phyloP scores from a whole-genome alignment of 2,797 vertebrate species.

The Bucorvus abyssinicus region DNA sequence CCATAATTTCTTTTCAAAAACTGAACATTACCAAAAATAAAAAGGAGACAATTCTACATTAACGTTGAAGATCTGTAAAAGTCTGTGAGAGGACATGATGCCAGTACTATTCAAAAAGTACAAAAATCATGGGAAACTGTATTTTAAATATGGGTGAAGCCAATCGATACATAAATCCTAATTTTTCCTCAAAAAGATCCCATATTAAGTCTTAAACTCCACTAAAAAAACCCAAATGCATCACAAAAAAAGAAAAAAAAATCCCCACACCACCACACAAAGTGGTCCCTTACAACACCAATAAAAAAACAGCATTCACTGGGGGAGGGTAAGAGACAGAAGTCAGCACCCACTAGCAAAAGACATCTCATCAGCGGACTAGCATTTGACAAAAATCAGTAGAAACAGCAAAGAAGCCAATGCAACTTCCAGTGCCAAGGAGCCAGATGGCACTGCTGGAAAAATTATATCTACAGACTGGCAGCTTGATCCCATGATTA shows the following conservation, averaged over 20 bases:
- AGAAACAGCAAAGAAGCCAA: constrained; percentile 73
- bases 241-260: background rate
- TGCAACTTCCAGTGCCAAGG: constrained; percentile 76
- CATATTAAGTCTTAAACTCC: background rate
- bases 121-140: background rate
- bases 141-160: background rate
- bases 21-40: background rate
- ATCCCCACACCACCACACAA: background rate
- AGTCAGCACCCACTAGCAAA: constrained; percentile 46
- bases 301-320: constrained; percentile 50
- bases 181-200: background rate
- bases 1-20: background rate
- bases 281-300: background rate
- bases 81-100: background rate
- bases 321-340: background rate
- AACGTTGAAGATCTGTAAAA: background rate
- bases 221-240: background rate
- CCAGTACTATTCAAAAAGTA: background rate
- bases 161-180: background rate
- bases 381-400: constrained; percentile 75
- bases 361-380: constrained; percentile 57
- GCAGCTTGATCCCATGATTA: constrained; percentile 79
- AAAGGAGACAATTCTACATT: background rate
- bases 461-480: constrained; percentile 81
- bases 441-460: constrained; percentile 82